A percentile compares a stretch with the other conserved stretches of the same genome.
Evolutionary conservation across 2,888 invertebrate species (phyloP).

Genomic region (Lithophane ornitopus): DNA sequence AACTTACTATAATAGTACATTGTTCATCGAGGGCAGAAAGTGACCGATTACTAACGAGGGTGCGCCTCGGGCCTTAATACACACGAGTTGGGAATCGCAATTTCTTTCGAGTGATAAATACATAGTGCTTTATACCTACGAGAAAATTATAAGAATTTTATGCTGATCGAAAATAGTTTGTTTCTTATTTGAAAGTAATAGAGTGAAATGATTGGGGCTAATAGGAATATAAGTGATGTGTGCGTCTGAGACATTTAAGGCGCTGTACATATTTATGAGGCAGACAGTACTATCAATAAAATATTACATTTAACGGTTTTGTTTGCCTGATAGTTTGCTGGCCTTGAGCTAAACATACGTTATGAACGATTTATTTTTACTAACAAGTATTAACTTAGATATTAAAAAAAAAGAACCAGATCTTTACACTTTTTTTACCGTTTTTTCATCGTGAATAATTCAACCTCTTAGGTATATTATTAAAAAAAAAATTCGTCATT

Average conservation of each 20-base stretch:
- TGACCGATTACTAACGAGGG: too few relatives aligned
- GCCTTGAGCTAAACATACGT: not conserved
- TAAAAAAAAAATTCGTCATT: not conserved
- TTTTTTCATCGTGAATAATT: too few relatives aligned
- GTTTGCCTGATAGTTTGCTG: not conserved
- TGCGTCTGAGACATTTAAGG: not conserved
- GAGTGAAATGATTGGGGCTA: constrained; percentile 14
- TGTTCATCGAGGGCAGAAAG: too few relatives aligned
- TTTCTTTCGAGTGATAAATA: too few relatives aligned
- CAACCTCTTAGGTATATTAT: not conserved
- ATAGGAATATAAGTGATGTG: constrained; percentile 35
- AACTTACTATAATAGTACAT: not conserved
- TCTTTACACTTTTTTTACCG: not conserved
- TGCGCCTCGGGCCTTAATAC: too few relatives aligned
- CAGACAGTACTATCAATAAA: constrained; percentile 10
- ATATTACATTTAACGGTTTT: constrained; percentile 2
- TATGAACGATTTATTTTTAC: not conserved
- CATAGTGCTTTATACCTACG: too few relatives aligned
- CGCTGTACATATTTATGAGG: constrained; percentile 19
- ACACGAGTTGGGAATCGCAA: too few relatives aligned
- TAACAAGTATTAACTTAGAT: not conserved
- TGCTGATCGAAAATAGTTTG: not conserved
- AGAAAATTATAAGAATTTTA: not conserved
- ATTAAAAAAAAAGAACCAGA: not conserved
- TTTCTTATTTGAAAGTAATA: constrained; percentile 11